phyloP scores from a whole-genome alignment of 1,140 invertebrate species.

The Drosophila ananassae region DNA sequence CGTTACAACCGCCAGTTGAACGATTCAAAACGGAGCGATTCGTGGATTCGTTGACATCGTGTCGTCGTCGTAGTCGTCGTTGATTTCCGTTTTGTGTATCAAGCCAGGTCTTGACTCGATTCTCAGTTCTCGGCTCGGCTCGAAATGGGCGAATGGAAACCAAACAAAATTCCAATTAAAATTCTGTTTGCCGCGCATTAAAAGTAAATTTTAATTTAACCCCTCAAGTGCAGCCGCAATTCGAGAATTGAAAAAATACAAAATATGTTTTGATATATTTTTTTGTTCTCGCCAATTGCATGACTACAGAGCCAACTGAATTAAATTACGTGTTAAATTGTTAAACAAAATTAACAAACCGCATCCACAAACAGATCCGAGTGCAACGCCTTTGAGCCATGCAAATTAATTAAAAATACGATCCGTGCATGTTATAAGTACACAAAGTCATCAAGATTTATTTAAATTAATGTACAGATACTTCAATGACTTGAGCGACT shows the following conservation, averaged over 20 bases:
- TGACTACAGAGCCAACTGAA: constrained; percentile 28
- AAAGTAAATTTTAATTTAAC: constrained; percentile 28
- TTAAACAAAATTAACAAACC: constrained; percentile 54
- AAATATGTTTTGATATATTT: constrained; percentile 46
- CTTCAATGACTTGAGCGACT: constrained; percentile 19
- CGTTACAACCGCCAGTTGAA: constrained; percentile 72
- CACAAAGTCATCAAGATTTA: constrained; percentile 26
- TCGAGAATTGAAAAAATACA: constrained; percentile 15
- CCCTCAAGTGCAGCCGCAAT: background rate
- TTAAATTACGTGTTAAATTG: constrained; percentile 74
- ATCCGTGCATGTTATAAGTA: constrained; percentile 2
- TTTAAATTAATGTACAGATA: constrained; percentile 28
- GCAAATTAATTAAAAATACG: constrained; percentile 65
- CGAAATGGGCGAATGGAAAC: constrained; percentile 60
- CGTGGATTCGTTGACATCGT: constrained; percentile 56
- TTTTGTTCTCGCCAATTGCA: constrained; percentile 22
- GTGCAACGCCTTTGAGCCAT: constrained; percentile 42
- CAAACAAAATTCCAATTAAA: constrained; percentile 40
- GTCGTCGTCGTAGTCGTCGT: constrained; percentile 47
- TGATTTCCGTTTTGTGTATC: constrained; percentile 58
- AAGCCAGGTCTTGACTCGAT: constrained; percentile 31
- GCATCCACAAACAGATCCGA: constrained; percentile 37
- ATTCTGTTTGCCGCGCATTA: constrained; percentile 55
- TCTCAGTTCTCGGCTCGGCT: constrained; percentile 22
- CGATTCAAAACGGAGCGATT: constrained; percentile 47